Conservation (phyloP, 2,797 vertebrate genomes). For the Liparis tanakae region DNA sequence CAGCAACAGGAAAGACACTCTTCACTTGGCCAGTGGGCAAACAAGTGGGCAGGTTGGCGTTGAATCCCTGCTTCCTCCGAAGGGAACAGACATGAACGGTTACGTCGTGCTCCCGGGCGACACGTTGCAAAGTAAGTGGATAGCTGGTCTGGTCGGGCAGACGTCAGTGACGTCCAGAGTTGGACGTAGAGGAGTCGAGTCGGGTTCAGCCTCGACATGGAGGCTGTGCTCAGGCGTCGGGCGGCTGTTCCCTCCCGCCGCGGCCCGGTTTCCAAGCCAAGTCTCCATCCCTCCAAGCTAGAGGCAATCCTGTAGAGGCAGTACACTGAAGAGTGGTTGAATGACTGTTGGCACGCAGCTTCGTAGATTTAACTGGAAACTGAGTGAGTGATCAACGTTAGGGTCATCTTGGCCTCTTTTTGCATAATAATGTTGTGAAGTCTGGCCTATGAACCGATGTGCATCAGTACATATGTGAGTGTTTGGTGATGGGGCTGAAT, state of each 20-base stretch:
- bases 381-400: not conserved
- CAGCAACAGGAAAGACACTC: not conserved
- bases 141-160: not conserved
- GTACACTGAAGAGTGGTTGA: conserved; percentile 25
- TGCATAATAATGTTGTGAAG: not conserved
- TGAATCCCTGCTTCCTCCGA: not conserved
- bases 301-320: not conserved
- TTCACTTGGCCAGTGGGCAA: not conserved
- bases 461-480: conserved; percentile 6
- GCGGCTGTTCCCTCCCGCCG: not conserved
- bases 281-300: not conserved
- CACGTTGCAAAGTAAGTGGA: not conserved
- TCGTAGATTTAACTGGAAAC: conserved; percentile 27
- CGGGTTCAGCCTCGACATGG: not conserved
- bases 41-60: not conserved
- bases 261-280: not conserved
- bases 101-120: not conserved
- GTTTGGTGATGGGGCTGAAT: not conserved
- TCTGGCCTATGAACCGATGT: not conserved
- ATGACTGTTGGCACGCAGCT: conserved; percentile 1
- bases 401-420: conserved; percentile 1
- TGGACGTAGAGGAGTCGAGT: not conserved
- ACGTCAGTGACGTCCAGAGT: not conserved
- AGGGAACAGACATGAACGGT: not conserved
- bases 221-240: not conserved